Conservation (phyloP, 2,113 vertebrate species). For the Periophthalmodon schlosseri region DNA sequence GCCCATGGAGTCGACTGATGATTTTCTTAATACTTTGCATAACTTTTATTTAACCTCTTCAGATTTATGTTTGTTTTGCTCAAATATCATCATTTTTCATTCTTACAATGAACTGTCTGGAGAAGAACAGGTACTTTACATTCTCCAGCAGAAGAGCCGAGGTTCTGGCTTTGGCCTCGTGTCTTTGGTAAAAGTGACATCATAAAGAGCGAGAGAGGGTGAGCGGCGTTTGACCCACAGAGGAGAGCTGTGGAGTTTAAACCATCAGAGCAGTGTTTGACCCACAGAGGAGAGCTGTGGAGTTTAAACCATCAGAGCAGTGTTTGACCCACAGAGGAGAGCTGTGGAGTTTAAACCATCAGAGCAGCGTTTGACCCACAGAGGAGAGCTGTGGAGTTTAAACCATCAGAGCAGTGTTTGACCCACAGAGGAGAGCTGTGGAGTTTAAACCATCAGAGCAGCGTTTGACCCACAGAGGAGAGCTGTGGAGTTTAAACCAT, state of each 20-base stretch:
- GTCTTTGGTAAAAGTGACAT: too few species aligned
- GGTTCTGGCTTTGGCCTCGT: too few species aligned
- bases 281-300: not conserved
- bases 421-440: not conserved
- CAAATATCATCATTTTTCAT: not conserved
- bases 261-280: too few species aligned
- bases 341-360: not conserved
- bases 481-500: not conserved
- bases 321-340: not conserved
- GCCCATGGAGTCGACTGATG: slow-evolving; percentile 41
- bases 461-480: not conserved
- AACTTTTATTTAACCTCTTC: not conserved
- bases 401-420: too few species aligned
- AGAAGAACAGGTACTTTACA: too few species aligned
- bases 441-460: too few species aligned
- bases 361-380: not conserved
- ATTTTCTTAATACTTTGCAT: slow-evolving; percentile 47
- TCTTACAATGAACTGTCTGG: too few species aligned
- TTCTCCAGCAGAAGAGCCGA: too few species aligned
- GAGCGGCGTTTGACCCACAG: too few species aligned
- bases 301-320: too few species aligned
- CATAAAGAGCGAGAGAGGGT: too few species aligned
- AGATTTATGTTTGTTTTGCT: not conserved
- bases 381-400: not conserved
- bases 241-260: too few species aligned